These are phyloP conservation scores for Arion vulgaris DNA, from an alignment of 1,140 invertebrate genomes.

Conservation along the genomic window DNA sequence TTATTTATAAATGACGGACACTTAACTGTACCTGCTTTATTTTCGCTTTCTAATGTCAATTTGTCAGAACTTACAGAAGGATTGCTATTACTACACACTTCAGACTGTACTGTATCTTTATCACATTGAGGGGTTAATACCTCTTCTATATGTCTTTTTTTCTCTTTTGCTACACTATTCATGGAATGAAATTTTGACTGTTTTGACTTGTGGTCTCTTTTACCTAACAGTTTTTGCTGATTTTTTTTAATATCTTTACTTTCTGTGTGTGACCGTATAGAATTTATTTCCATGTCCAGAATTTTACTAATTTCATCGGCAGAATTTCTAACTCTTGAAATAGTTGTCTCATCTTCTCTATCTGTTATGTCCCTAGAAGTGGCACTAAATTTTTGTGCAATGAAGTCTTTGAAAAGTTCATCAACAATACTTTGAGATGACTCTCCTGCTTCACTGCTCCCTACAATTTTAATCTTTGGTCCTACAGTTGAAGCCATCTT, in stretches of 20 bases:
- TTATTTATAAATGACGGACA: not conserved
- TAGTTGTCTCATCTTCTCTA: slow-evolving; percentile 65
- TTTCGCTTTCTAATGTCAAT: not conserved
- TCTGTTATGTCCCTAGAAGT: slow-evolving; percentile 53
- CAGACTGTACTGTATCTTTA: not conserved
- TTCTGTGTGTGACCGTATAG: slow-evolving; percentile 32
- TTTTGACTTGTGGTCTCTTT: not conserved
- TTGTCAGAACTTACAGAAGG: not conserved
- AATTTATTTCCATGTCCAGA: slow-evolving; percentile 70
- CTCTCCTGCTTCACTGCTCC: not conserved
- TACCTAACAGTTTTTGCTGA: not conserved
- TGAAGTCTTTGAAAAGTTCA: slow-evolving; percentile 61
- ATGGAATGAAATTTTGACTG: not conserved
- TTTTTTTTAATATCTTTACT: slow-evolving; percentile 1
- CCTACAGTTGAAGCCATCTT: not conserved
- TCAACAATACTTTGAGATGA: slow-evolving; percentile 54
- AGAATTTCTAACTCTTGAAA: slow-evolving; percentile 63
- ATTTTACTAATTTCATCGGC: slow-evolving; percentile 72
- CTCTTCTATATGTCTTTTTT: not conserved
- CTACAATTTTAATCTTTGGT: too few relatives aligned
- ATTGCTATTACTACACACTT: not conserved
- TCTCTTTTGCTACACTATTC: not conserved
- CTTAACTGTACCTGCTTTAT: not conserved
- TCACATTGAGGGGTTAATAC: not conserved
- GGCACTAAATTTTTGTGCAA: slow-evolving; percentile 55